A percentile compares a stretch with the other conserved stretches of the same genome.
phyloP scores from a whole-genome alignment of 2,113 vertebrate species.

The Xenopus borealis region DNA sequence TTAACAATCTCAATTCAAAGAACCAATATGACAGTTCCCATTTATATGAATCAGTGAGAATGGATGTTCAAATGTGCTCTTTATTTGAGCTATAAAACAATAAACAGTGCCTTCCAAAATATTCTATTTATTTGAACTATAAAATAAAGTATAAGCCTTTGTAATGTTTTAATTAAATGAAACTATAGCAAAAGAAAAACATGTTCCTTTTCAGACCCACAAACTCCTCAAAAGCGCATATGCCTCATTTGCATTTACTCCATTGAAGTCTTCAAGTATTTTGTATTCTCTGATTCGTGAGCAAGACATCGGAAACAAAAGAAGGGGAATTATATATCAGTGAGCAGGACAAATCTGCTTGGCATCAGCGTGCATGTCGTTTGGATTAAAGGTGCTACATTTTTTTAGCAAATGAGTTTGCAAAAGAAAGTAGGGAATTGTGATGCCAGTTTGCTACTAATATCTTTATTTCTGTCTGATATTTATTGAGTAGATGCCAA shows the following conservation, averaged over 20 bases:
- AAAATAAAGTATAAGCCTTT: too few relatives aligned
- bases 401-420: conserved; percentile 22
- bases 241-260: background rate
- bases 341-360: conserved; percentile 32
- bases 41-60: too few relatives aligned
- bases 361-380: conserved; percentile 44
- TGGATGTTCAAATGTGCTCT: too few relatives aligned
- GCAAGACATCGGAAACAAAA: conserved; percentile 10
- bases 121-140: too few relatives aligned
- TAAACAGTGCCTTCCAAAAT: too few relatives aligned
- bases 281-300: background rate
- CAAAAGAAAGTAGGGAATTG: conserved; percentile 37
- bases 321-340: conserved; percentile 38
- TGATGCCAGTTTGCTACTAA: conserved; percentile 50
- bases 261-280: background rate
- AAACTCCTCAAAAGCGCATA: too few relatives aligned
- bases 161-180: too few relatives aligned
- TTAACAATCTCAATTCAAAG: too few relatives aligned
- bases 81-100: too few relatives aligned
- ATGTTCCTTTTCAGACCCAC: too few relatives aligned
- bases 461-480: conserved; percentile 50
- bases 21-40: too few relatives aligned
- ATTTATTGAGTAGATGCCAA: conserved; percentile 35
- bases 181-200: too few relatives aligned
- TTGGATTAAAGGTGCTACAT: conserved; percentile 40